Evolutionary conservation across 2,113 vertebrate species (phyloP).

Genomic region (Anas platyrhynchos): DNA sequence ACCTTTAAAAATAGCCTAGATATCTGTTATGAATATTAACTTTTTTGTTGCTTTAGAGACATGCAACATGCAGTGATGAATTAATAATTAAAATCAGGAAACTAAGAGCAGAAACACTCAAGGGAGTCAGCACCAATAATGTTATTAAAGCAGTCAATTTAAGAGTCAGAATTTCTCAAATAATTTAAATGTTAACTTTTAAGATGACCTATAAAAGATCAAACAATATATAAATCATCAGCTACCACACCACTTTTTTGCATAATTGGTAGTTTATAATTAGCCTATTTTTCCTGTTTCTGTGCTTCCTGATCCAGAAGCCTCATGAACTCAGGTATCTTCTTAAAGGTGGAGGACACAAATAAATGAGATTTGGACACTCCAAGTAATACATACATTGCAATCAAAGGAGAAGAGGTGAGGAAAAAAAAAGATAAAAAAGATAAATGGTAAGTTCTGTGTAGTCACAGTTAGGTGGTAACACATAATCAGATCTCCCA

Average conservation of each 20-base stretch:
- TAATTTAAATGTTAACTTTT: slow-evolving; percentile 63
- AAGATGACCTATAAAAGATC: slow-evolving; percentile 43
- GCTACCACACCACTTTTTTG: background rate
- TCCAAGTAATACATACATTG: background rate
- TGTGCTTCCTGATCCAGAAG: background rate
- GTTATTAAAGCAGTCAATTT: slow-evolving; percentile 52
- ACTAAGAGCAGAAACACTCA: background rate
- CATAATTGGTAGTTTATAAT: slow-evolving; percentile 22
- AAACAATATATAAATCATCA: slow-evolving; percentile 44
- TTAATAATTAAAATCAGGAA: slow-evolving; percentile 62
- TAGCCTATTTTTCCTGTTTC: background rate
- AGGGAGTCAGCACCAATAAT: slow-evolving; percentile 30
- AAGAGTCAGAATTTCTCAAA: slow-evolving; percentile 55
- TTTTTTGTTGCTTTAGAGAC: slow-evolving; percentile 31
- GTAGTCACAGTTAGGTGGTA: background rate
- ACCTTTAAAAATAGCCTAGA: slow-evolving; percentile 22
- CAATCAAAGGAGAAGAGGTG: background rate
- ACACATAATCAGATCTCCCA: background rate
- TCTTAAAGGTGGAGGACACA: background rate
- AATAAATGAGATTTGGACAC: background rate
- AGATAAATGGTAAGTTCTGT: background rate
- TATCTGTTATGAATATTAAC: slow-evolving; percentile 23
- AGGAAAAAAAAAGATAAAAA: background rate
- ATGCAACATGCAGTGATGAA: background rate
- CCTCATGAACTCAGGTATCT: background rate